Percentiles rank a stretch among this genome's conserved stretches.
These are phyloP conservation scores for Galerucella pusilla DNA, from an alignment of 2,888 invertebrate species.

Conservation along the genomic window DNA sequence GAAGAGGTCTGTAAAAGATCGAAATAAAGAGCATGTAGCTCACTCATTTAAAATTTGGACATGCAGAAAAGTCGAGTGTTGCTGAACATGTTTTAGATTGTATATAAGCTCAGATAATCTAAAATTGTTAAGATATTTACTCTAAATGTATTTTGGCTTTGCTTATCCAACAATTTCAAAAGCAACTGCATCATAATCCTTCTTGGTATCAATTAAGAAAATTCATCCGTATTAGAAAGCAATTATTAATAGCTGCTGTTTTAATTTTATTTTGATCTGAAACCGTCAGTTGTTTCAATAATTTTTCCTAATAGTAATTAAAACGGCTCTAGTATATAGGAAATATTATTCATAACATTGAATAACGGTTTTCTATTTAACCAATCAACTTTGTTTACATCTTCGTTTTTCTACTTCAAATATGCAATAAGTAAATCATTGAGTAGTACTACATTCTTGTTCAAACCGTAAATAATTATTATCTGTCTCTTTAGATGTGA, in stretches of 20 bases:
- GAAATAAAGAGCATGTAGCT: too few relatives aligned
- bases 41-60: too few relatives aligned
- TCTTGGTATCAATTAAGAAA: too few relatives aligned
- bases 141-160: too few relatives aligned
- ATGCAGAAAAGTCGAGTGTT: too few relatives aligned
- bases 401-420: background rate
- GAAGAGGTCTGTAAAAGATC: too few relatives aligned
- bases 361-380: background rate
- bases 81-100: too few relatives aligned
- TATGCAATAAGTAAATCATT: background rate
- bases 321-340: background rate
- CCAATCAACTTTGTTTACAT: conserved; percentile 1
- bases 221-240: background rate
- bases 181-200: too few relatives aligned
- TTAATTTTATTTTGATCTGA: background rate
- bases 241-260: background rate
- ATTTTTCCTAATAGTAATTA: background rate
- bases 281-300: background rate
- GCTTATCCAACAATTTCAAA: too few relatives aligned
- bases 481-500: background rate
- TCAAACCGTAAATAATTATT: background rate
- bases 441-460: background rate
- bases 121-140: too few relatives aligned
- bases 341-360: background rate
- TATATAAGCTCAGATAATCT: too few relatives aligned